phyloP scores from a whole-genome alignment of 2,113 vertebrate genomes.

The Phocoena sinus region DNA sequence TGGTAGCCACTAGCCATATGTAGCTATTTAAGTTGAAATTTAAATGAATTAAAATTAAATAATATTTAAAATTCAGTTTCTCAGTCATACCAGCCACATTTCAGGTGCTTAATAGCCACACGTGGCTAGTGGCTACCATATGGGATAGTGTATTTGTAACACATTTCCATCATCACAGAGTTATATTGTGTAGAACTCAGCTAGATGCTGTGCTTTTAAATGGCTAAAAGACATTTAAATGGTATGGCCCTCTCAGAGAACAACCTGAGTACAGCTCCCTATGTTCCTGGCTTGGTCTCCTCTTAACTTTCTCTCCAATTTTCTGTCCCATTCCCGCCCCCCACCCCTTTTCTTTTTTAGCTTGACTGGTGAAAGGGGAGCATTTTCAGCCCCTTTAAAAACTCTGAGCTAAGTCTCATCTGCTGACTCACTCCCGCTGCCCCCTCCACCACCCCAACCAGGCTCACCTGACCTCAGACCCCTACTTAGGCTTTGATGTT shows the following conservation, averaged over 20 bases:
- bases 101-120: background rate
- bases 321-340: background rate
- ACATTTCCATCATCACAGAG: background rate
- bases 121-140: background rate
- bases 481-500: background rate
- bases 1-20: background rate
- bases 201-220: background rate
- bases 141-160: background rate
- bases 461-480: background rate
- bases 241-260: background rate
- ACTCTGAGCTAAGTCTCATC: background rate
- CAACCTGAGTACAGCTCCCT: background rate
- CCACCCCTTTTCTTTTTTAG: background rate
- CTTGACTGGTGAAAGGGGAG: background rate
- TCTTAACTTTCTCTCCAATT: conserved; percentile 13
- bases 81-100: background rate
- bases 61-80: conserved; percentile 9
- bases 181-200: background rate
- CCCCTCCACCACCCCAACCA: background rate
- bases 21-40: background rate
- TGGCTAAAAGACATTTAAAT: background rate
- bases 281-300: background rate
- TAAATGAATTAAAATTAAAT: background rate
- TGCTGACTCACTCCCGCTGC: background rate
- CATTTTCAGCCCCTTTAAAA: conserved; percentile 5